These are phyloP conservation scores for Hycleus phaleratus DNA, from an alignment of 1,140 invertebrate species.

Conservation along the genomic window DNA sequence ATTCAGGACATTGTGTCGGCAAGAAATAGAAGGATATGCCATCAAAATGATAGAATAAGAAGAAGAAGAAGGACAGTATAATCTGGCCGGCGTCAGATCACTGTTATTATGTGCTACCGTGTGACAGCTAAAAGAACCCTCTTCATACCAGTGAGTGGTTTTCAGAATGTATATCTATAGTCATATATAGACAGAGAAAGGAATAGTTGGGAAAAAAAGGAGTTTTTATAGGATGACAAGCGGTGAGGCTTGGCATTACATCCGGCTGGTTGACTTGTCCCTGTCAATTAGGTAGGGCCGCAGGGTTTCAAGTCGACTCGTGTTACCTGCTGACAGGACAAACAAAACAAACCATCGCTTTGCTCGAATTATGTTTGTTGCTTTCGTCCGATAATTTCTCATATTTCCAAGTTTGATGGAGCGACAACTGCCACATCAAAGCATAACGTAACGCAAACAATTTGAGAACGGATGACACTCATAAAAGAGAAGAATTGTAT, in stretches of 20 bases:
- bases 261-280: constrained; percentile 31
- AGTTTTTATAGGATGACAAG: constrained; percentile 5
- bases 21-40: no score
- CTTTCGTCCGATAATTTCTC: constrained; percentile 24
- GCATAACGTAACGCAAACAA: constrained; percentile 9
- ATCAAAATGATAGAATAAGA: no score
- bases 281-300: constrained; percentile 35
- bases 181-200: not conserved
- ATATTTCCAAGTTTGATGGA: constrained; percentile 19
- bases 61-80: not conserved
- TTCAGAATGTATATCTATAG: constrained; percentile 5
- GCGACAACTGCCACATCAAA: constrained; percentile 11
- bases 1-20: no score
- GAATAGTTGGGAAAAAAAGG: not conserved
- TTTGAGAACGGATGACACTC: not conserved
- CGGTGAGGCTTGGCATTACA: constrained; percentile 15
- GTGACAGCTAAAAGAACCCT: constrained; percentile 31
- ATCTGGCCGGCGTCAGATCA: constrained; percentile 20
- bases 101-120: constrained; percentile 31
- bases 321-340: constrained; percentile 36
- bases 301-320: constrained; percentile 33
- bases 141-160: constrained; percentile 25
- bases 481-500: no score
- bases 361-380: constrained; percentile 22
- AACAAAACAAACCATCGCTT: constrained; percentile 32